These are phyloP conservation scores for Phrynocephalus versicolor DNA, from an alignment of 2,113 vertebrate genomes.

Conservation along the genomic window DNA sequence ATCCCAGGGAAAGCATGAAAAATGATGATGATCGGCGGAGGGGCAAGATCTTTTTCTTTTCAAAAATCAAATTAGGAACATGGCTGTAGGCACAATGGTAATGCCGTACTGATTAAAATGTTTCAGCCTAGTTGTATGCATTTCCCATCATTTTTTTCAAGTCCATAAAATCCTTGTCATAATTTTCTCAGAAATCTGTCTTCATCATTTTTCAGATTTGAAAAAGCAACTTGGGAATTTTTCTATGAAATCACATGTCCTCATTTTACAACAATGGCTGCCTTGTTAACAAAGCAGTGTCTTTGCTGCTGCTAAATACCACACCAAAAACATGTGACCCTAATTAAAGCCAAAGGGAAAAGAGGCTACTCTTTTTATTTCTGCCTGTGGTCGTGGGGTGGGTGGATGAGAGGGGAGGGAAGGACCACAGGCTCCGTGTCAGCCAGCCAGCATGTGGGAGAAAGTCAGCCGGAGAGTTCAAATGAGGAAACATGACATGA, in stretches of 20 bases:
- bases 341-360: neutral
- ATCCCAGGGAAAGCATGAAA: neutral
- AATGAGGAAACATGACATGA: conserved; percentile 24
- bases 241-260: conserved; percentile 21
- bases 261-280: conserved; percentile 8
- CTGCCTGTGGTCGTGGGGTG: neutral
- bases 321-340: neutral
- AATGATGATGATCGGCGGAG: too few species aligned
- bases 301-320: neutral
- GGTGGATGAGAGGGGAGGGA: neutral
- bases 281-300: neutral
- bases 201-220: conserved; percentile 30
- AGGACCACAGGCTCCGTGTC: fast-evolving
- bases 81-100: too few species aligned
- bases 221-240: neutral
- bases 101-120: neutral
- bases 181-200: neutral
- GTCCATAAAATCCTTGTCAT: conserved; percentile 21
- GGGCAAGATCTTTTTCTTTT: too few species aligned
- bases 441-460: neutral
- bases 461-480: neutral
- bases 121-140: neutral
- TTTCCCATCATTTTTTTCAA: neutral
- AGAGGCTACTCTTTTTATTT: conserved; percentile 7
- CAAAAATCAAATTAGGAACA: too few species aligned